These are phyloP conservation scores for Sphaeridia pumilis DNA, from an alignment of 2,888 invertebrate species.

Conservation along the genomic window DNA sequence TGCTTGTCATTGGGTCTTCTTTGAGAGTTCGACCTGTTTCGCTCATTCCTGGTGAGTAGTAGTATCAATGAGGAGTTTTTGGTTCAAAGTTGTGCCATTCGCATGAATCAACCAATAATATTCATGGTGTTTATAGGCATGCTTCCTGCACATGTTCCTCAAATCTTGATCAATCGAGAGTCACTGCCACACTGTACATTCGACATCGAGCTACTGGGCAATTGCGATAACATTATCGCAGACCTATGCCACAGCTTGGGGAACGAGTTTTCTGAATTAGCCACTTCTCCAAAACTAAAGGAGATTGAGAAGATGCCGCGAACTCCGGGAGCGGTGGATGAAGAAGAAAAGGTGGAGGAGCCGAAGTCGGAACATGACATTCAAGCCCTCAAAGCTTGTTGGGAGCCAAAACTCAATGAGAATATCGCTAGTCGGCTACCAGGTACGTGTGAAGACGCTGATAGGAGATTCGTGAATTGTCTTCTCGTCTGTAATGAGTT, in stretches of 20 bases:
- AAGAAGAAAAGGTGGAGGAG: conserved; percentile 16
- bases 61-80: too few species aligned
- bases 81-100: too few species aligned
- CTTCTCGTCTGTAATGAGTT: too few species aligned
- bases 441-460: conserved; percentile 39
- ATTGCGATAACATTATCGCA: conserved; percentile 69
- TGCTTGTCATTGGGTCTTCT: conserved; percentile 82
- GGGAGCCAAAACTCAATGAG: conserved; percentile 44
- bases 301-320: conserved; percentile 31
- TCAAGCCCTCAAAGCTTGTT: conserved; percentile 42
- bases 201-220: conserved; percentile 76
- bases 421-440: conserved; percentile 45
- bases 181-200: conserved; percentile 65
- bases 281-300: conserved; percentile 19
- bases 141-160: conserved; percentile 64
- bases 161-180: conserved; percentile 80
- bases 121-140: too few species aligned
- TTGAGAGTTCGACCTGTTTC: conserved; percentile 82
- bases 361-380: conserved; percentile 39
- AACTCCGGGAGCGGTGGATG: conserved; percentile 11
- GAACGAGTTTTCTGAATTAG: conserved; percentile 27
- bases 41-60: conserved; percentile 57
- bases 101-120: too few species aligned
- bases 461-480: too few species aligned
- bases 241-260: conserved; percentile 50